Percentiles rank a stretch among this genome's conserved stretches.
Evolutionary conservation across 2,113 vertebrate species (phyloP).

Genomic region (Copsychus sechellarum): DNA sequence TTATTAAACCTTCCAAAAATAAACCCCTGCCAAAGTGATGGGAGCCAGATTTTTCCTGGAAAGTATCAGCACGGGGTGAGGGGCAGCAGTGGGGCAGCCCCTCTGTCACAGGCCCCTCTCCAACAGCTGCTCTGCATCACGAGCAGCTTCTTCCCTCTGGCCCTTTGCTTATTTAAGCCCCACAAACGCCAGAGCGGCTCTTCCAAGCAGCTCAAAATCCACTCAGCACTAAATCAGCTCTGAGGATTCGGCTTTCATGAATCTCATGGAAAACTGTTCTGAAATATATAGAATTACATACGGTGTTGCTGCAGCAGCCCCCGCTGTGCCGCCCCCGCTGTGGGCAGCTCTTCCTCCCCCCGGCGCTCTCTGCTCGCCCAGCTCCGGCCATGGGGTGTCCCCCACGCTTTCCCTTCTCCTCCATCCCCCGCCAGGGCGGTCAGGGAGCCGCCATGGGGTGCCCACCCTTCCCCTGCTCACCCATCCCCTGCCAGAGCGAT

Average conservation of each 20-base stretch:
- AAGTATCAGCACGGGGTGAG: background rate
- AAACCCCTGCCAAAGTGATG: slow-evolving; percentile 46
- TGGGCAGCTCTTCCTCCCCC: background rate
- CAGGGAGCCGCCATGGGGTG: background rate
- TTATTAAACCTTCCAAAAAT: slow-evolving; percentile 68
- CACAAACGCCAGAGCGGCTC: background rate
- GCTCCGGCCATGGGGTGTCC: background rate
- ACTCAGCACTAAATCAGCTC: background rate
- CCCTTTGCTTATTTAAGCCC: background rate
- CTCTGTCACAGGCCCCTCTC: background rate
- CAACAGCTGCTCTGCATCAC: background rate
- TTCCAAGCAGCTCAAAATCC: background rate
- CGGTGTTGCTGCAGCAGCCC: background rate
- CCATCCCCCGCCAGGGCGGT: background rate
- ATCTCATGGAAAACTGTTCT: background rate
- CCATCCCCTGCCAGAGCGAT: background rate
- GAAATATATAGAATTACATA: background rate
- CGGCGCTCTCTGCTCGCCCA: background rate
- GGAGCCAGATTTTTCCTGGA: slow-evolving; percentile 55
- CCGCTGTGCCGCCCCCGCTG: background rate
- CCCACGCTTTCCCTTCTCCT: background rate
- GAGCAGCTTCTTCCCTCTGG: background rate
- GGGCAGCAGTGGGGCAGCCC: background rate
- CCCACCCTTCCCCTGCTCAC: background rate
- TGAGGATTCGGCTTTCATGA: background rate